These are phyloP conservation scores for Tenthredo amoena DNA, from an alignment of 2,888 invertebrate species.

Conservation along the genomic window DNA sequence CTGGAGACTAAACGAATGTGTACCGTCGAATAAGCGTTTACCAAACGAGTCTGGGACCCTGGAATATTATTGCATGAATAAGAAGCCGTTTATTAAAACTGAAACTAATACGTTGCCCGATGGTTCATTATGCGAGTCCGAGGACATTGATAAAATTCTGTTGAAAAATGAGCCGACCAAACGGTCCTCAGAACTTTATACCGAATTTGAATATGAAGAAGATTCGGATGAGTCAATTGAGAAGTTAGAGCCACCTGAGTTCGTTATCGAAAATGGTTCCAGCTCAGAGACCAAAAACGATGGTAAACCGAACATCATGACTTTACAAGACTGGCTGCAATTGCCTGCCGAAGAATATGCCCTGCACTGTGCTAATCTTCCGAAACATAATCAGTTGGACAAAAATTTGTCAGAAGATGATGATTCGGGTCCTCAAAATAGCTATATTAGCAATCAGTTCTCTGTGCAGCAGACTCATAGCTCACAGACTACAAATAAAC, in stretches of 20 bases:
- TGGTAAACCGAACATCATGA: background rate
- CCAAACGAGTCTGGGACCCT: background rate
- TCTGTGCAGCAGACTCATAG: background rate
- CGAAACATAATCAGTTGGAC: background rate
- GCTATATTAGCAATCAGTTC: background rate
- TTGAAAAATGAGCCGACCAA: background rate
- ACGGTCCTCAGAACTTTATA: background rate
- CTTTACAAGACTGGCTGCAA: conserved; percentile 9
- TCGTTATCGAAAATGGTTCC: background rate
- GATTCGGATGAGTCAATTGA: conserved; percentile 13
- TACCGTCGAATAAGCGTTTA: background rate
- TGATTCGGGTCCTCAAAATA: conserved; percentile 9
- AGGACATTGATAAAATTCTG: background rate
- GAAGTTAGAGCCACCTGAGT: background rate
- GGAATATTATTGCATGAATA: background rate
- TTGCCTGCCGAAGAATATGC: background rate
- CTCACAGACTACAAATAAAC: background rate
- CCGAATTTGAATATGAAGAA: background rate
- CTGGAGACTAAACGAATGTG: background rate
- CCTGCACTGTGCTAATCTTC: background rate
- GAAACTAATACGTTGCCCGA: background rate
- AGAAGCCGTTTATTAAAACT: background rate
- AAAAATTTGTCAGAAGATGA: background rate
- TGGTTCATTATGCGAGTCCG: background rate
- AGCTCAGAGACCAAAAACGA: background rate